Evolutionary conservation across 2,888 invertebrate genomes (phyloP), one percentile per base, ranked within the genome.

Genomic region (Dinocampus coccinellae): DNA sequence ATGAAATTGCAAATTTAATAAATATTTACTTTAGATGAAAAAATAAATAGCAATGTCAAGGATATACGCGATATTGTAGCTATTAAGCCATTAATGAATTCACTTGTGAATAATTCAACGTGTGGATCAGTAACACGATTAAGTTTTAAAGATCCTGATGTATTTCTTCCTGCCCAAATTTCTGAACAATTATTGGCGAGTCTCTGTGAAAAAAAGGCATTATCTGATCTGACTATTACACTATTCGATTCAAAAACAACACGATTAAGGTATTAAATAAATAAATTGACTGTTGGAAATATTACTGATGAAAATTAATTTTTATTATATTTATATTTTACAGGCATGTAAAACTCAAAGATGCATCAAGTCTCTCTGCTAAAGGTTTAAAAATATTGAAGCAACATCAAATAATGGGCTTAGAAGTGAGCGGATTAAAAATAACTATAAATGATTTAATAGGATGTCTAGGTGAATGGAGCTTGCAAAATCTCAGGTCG

Each of bases 381-480:
- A 89, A 89, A 78, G 93, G 92, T 16, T 85, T 93, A 67, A 89
- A 90, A 76, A 88, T 91, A 65, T 86, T 93, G 58, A 89, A 89
- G 76, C 89, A 90, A 70, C 93, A 93, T 84, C 91, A 91, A 84
- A 89, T 93, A 69, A 86, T 88, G 55, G 90, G 91, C 81, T 86
- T 93, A 75, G 91, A 92, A 83, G 91, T 91, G 68, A 89, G 89
- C 72, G 90, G 90, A 73, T 85, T 92, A 75, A 90, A 89, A 76
- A 89, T 90, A 10, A 89, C 91, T 53, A 89, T 91, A 68, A 91
- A 90, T 82, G 91, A 92, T 80, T 88, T 92, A 72, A 91, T 92
- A 77, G 91, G 90, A 73, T 92, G 92, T 84, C 87, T 93, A 70
- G 91, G 91, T 68, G 91, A 92, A 77, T 92, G 92, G 92, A 91